phyloP scores from a whole-genome alignment of 2,888 invertebrate species.

The Eristalis intricaria region DNA sequence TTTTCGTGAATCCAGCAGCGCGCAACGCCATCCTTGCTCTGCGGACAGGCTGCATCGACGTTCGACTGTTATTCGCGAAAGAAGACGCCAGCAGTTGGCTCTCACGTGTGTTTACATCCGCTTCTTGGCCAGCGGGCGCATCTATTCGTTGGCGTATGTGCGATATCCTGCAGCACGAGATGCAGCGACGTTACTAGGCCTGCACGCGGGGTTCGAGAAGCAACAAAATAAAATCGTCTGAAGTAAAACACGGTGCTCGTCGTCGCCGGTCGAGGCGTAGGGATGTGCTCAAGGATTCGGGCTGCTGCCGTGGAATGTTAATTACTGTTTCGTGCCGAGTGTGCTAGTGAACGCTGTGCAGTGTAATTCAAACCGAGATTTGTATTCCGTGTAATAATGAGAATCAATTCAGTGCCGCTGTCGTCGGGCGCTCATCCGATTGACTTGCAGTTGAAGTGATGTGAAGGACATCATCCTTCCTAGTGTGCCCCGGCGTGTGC shows the following conservation, averaged over 20 bases:
- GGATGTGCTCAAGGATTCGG: slow-evolving; percentile 35
- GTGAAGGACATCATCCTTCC: slow-evolving; percentile 26
- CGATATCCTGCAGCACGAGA: background rate
- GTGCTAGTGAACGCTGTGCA: slow-evolving; percentile 20
- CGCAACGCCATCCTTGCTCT: slow-evolving; percentile 29
- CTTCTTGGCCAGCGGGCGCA: background rate
- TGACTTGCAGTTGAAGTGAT: slow-evolving; percentile 36
- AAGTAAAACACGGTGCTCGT: background rate
- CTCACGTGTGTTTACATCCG: slow-evolving; percentile 37
- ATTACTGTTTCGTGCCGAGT: slow-evolving; percentile 48
- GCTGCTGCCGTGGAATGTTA: slow-evolving; percentile 40
- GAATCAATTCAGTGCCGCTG: slow-evolving; percentile 42
- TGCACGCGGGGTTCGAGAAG: background rate
- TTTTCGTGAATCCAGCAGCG: slow-evolving; percentile 46
- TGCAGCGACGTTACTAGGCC: slow-evolving; percentile 6
- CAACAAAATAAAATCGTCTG: slow-evolving; percentile 6
- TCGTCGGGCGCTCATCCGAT: slow-evolving; percentile 25
- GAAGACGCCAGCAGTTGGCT: slow-evolving; percentile 8
- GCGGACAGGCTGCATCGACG: slow-evolving; percentile 27
- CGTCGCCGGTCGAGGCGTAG: background rate
- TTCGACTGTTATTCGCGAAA: slow-evolving; percentile 20
- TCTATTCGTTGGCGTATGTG: background rate
- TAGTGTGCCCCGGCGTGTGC: background rate
- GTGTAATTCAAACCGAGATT: slow-evolving; percentile 63
- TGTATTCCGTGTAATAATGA: slow-evolving; percentile 48